Evolutionary conservation across 2,888 invertebrate species (phyloP), one percentile per base, ranked within the genome.

Genomic region (Lomographa bimaculata): DNA sequence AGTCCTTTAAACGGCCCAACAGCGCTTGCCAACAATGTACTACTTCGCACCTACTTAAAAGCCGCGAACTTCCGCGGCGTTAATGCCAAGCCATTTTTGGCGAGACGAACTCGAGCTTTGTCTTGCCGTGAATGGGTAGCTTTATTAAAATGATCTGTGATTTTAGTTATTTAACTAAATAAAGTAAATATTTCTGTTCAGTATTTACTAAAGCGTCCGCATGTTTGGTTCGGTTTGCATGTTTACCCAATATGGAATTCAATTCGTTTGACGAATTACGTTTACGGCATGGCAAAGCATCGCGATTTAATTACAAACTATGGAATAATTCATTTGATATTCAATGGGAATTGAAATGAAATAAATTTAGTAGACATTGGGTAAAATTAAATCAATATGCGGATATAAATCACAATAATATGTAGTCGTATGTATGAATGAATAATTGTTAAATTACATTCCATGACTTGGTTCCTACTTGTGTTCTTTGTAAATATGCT

Each of bases 1-100:
- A 59, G 53, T 57, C 47, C 50, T 50, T 54, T 55, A 54, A 52
- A 56, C 50, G 46, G 53, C 44, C 49, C 44, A 34, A 28, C 34
- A 21, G 21, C 23, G 23, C 41, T 17, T 37, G 41, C 38, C 37
- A 27, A 41, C 49, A 46, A 39, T 44, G 39, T 49, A 38, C 46
- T 43, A 33, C 52, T 47, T 49, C 48, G 32, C 53, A 50, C 56
- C 57, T 55, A 55, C 56, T 58, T 46, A 50, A 34, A n/a, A 36
- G 41, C 58, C 47, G 52, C 46, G 44, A 54, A 54, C 50, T 50
- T 50, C 46, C 50, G 42, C 39, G 42, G 36, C 30, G 40, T 57
- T 45, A 38, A 45, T 35, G 26, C 21, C 24, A 7, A 14, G 30
- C 20, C 38, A 30, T 36, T 43, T 43, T 43, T 28, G 33, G 28